Conservation (phyloP, 2,888 invertebrate genomes). For the Germaria angustata region DNA sequence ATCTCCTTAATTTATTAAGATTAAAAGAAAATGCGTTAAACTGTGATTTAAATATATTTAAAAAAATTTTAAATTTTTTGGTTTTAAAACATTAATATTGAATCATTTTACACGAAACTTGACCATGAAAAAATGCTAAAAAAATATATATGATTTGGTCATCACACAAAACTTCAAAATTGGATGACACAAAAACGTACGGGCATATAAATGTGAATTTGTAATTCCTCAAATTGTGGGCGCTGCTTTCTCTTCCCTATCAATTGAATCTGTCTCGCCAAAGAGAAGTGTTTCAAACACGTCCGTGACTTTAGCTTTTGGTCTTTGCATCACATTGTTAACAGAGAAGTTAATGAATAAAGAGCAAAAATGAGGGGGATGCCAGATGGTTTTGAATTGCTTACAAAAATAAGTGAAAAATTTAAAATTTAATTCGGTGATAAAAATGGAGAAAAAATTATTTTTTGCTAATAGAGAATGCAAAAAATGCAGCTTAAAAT, state of each 20-base stretch:
- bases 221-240: not conserved
- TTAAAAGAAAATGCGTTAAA: not conserved
- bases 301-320: conserved; percentile 10
- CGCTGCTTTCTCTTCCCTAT: conserved; percentile 19
- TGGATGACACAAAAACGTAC: not conserved
- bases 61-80: not conserved
- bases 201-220: not conserved
- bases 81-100: not conserved
- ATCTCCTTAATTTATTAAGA: too few relatives aligned
- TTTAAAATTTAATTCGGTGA: too few relatives aligned
- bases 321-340: conserved; percentile 32
- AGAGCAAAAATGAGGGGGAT: not conserved
- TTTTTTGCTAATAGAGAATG: too few relatives aligned
- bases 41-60: too few relatives aligned
- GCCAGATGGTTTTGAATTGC: conserved; percentile 22
- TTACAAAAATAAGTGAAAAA: too few relatives aligned
- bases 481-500: too few relatives aligned
- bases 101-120: not conserved
- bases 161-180: not conserved
- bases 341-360: conserved; percentile 10
- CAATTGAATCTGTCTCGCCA: not conserved
- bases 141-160: not conserved
- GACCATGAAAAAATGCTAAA: not conserved
- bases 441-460: too few relatives aligned
- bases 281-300: not conserved